A percentile compares a stretch with the other conserved stretches of the same genome.
phyloP scores from a whole-genome alignment of 2,888 invertebrate genomes.

The Macrosoma leucophasiata region DNA sequence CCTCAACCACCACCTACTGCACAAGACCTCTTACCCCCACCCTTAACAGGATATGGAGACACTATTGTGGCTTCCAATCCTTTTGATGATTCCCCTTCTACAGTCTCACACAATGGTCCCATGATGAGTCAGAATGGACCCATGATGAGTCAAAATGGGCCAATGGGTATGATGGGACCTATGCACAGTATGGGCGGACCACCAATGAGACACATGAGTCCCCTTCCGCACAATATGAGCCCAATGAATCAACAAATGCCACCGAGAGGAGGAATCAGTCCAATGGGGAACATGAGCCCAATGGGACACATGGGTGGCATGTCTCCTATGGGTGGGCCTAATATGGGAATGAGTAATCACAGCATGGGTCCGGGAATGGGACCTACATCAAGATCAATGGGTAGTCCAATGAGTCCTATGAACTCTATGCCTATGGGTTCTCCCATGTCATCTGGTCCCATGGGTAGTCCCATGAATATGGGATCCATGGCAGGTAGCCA shows the following conservation, averaged over 20 bases:
- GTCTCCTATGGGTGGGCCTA: constrained; percentile 83
- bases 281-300: constrained; percentile 84
- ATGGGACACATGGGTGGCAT: constrained; percentile 80
- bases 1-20: constrained; percentile 83
- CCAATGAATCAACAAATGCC: constrained; percentile 80
- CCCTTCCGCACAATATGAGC: constrained; percentile 75
- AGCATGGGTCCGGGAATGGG: constrained; percentile 78
- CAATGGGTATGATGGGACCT: constrained; percentile 79
- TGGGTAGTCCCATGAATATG: constrained; percentile 85
- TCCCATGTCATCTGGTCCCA: constrained; percentile 80
- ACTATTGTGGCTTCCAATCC: constrained; percentile 96
- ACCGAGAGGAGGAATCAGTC: constrained; percentile 78
- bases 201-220: constrained; percentile 80
- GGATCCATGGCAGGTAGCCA: constrained; percentile 77
- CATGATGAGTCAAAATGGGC: constrained; percentile 81
- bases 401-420: constrained; percentile 85
- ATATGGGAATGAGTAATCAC: constrained; percentile 80
- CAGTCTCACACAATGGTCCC: constrained; percentile 75
- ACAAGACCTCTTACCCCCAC: constrained; percentile 88
- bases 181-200: constrained; percentile 78
- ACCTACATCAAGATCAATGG: constrained; percentile 77
- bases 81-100: constrained; percentile 91
- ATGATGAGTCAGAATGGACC: constrained; percentile 79
- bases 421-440: constrained; percentile 83
- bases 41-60: constrained; percentile 92